These are phyloP conservation scores for Eolophus roseicapilla DNA, from an alignment of 2,113 vertebrate species.

Conservation along the genomic window DNA sequence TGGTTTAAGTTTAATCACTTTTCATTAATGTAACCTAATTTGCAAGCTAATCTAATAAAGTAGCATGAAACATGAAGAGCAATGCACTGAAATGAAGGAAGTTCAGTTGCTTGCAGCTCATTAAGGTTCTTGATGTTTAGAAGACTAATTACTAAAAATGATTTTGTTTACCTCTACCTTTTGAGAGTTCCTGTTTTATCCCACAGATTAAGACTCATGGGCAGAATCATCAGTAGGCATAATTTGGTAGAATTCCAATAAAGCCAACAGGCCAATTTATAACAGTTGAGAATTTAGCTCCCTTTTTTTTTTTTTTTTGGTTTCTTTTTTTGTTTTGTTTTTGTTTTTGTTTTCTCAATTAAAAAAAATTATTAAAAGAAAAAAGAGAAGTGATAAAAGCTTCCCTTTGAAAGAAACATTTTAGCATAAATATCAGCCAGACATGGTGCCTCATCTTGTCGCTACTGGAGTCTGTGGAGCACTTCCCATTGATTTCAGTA, in stretches of 20 bases:
- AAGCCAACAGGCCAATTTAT: neutral
- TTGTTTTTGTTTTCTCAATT: neutral
- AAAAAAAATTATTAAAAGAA: neutral
- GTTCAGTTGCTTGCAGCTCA: slow-evolving; percentile 44
- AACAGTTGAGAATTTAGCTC: neutral
- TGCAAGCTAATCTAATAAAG: slow-evolving; percentile 68
- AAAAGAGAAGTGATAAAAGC: too few relatives aligned
- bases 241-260: neutral
- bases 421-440: neutral
- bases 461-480: neutral
- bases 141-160: slow-evolving; percentile 57
- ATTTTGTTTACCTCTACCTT: slow-evolving; percentile 55
- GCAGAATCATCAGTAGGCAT: neutral
- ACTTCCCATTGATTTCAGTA: neutral
- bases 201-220: neutral
- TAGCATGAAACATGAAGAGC: slow-evolving; percentile 57
- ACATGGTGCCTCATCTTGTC: neutral
- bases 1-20: slow-evolving; percentile 61
- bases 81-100: slow-evolving; percentile 41
- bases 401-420: neutral
- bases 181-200: slow-evolving; percentile 40
- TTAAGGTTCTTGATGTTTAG: slow-evolving; percentile 57
- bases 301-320: neutral
- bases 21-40: slow-evolving; percentile 65
- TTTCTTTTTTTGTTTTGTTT: too few relatives aligned